These are phyloP conservation scores for Bovichtus diacanthus DNA, from an alignment of 2,797 vertebrate species.

Conservation along the genomic window DNA sequence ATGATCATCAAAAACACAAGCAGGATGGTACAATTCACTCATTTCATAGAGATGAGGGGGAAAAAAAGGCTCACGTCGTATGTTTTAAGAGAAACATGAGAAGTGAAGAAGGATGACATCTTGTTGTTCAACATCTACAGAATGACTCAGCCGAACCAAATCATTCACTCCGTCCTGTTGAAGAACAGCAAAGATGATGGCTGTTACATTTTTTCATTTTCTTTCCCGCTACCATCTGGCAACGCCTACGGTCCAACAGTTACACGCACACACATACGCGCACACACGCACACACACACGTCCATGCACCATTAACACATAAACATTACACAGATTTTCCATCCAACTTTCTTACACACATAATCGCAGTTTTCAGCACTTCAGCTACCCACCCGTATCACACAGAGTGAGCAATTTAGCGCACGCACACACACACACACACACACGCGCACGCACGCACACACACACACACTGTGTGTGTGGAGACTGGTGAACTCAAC, in stretches of 20 bases:
- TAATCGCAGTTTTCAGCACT: constrained; percentile 55
- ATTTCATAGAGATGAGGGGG: neutral
- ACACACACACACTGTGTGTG: constrained; percentile 21
- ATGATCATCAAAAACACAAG: constrained; percentile 26
- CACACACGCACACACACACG: constrained; percentile 20
- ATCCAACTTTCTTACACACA: constrained; percentile 53
- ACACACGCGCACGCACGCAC: constrained; percentile 16
- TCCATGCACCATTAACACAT: constrained; percentile 30
- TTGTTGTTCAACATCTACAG: constrained; percentile 45
- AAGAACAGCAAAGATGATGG: constrained; percentile 53
- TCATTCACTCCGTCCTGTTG: constrained; percentile 46
- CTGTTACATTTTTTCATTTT: constrained; percentile 53
- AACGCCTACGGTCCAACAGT: constrained; percentile 63
- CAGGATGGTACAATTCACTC: constrained; percentile 4
- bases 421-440: constrained; percentile 29
- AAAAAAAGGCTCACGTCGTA: neutral
- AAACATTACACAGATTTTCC: constrained; percentile 48
- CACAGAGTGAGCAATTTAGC: constrained; percentile 43
- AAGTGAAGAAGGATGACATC: constrained; percentile 30
- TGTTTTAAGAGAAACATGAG: constrained; percentile 32
- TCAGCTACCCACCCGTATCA: constrained; percentile 45
- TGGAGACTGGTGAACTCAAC: constrained; percentile 27
- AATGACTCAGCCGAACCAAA: constrained; percentile 56
- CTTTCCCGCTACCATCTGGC: constrained; percentile 74
- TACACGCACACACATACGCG: constrained; percentile 22